Evolutionary conservation across 2,888 invertebrate genomes (phyloP).

Genomic region (Ophion obscuratus): DNA sequence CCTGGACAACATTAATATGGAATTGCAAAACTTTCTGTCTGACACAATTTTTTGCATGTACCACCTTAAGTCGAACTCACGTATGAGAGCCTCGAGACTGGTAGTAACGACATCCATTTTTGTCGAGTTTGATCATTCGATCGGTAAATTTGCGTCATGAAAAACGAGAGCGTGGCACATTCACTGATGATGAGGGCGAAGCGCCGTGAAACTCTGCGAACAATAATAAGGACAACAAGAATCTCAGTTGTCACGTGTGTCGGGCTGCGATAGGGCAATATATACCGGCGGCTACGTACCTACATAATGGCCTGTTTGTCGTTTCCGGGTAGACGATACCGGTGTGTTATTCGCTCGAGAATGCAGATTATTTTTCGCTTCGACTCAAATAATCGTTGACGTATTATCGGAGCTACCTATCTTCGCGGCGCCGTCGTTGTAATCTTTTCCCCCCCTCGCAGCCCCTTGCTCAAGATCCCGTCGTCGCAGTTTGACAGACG

Average conservation of each 20-base stretch:
- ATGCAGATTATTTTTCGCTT: not conserved
- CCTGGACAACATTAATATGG: not conserved
- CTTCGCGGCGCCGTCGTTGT: not conserved
- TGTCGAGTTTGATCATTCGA: conserved; percentile 62
- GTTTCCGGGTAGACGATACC: not conserved
- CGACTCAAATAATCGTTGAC: not conserved
- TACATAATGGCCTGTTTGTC: not conserved
- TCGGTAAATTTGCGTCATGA: conserved; percentile 8
- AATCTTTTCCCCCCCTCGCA: not conserved
- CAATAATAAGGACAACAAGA: not conserved
- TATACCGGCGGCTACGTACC: not conserved
- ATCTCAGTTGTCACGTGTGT: not conserved
- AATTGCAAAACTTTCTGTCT: not conserved
- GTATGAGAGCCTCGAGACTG: conserved; percentile 89
- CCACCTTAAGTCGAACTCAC: conserved; percentile 85
- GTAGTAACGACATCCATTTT: conserved; percentile 88
- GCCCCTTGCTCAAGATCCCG: not conserved
- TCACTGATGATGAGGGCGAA: not conserved
- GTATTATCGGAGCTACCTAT: not conserved
- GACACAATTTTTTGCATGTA: conserved; percentile 11
- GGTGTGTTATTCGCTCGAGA: not conserved
- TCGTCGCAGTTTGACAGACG: not conserved
- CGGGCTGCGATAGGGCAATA: not conserved
- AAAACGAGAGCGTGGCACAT: not conserved
- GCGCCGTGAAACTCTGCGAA: not conserved